Evolutionary conservation across 2,113 vertebrate genomes (phyloP).

Genomic region (Elaphurus davidianus): DNA sequence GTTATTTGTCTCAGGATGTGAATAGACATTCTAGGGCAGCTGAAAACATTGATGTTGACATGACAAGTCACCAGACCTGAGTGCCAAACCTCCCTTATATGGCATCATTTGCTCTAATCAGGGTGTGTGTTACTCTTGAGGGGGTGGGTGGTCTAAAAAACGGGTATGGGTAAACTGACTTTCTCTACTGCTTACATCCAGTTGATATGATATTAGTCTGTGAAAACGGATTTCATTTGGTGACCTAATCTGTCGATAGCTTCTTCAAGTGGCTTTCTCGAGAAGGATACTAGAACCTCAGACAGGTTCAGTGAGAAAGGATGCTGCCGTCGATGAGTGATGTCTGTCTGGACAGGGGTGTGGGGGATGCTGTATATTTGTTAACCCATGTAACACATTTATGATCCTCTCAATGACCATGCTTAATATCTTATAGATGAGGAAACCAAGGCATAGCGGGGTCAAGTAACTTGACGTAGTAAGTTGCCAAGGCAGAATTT

Average conservation of each 20-base stretch:
- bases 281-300: not conserved
- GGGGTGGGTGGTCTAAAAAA: not conserved
- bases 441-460: not conserved
- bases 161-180: not conserved
- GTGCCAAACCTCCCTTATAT: not conserved
- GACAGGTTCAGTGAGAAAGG: not conserved
- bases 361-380: not conserved
- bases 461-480: not conserved
- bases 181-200: not conserved
- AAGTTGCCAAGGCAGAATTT: not conserved
- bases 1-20: not conserved
- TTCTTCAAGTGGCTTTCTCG: not conserved
- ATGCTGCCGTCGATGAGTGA: not conserved
- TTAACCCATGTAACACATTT: not conserved
- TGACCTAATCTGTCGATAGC: not conserved
- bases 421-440: not conserved
- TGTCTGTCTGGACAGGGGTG: not conserved
- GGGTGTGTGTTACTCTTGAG: not conserved
- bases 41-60: not conserved
- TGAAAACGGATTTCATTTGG: not conserved
- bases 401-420: not conserved
- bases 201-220: not conserved
- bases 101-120: not conserved
- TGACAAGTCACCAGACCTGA: not conserved
- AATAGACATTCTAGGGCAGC: not conserved